Evolutionary conservation across 1,140 invertebrate genomes (phyloP), one percentile per base, ranked within the genome.

Genomic region (Meloidogyne hapla): DNA sequence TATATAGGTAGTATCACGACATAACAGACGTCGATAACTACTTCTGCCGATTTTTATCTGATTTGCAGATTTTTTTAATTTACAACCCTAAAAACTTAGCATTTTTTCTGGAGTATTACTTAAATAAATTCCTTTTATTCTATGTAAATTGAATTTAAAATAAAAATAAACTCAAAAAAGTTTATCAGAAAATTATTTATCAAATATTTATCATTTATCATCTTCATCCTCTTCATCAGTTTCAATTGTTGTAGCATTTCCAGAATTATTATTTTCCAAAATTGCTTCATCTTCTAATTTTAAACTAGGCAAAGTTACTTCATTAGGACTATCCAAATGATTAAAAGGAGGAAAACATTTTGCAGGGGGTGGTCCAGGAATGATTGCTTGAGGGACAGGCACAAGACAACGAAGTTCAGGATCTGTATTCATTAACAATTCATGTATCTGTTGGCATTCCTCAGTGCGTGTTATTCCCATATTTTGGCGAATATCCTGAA

Each of bases 221-320:
- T 56, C 48, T 6, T 56, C 48, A 8, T n/a, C 48, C 1, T 56
- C n/a, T 8, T 56, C 48, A n/a, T 56, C n/a, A 5, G 4, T n/a
- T 56, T 21, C 48, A n/a, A 56, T 56, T 6, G 8, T 21, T 56
- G 48, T 56, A 8, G 48, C n/a, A 56, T 56, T 56, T 56, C 5
- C n/a, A n/a, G 2, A 0, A 56, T 56, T 56, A 45, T 45, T 45
- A 56, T 56, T 56, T 21, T 56, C 48, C n/a, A 56, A 56, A 56
- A 18, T 56, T n/a, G n/a, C n/a, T n/a, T 56, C 48, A n/a, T 56
- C 48, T 56, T 56, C 48, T n/a, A 56, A 56, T 56, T 56, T 56
- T n/a, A 56, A 56, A 56, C 8, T 56, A n/a, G 48, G 48, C n/a
- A 56, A n/a, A n/a, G 18, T 21, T 56, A 3, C 48, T n/a, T 56